These are phyloP conservation scores for Clarias magur DNA, from an alignment of 2,113 vertebrate species.

Conservation along the genomic window DNA sequence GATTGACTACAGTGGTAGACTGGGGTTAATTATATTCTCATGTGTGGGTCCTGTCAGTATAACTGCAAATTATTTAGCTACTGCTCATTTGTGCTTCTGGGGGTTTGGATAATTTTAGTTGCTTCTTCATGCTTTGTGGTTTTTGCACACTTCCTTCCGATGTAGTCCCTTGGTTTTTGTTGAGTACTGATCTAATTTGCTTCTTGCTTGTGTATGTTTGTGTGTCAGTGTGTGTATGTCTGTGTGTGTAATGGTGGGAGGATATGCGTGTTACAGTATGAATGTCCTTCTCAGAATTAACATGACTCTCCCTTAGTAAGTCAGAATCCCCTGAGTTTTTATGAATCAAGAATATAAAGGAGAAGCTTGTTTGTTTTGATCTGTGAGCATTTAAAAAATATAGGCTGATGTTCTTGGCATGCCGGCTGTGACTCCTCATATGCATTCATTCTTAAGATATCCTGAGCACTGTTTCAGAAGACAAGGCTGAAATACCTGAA, in stretches of 20 bases:
- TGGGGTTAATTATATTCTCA: neutral
- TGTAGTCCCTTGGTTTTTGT: slow-evolving; percentile 42
- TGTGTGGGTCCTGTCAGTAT: slow-evolving; percentile 1
- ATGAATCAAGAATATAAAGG: slow-evolving; percentile 3
- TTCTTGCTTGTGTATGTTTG: slow-evolving; percentile 23
- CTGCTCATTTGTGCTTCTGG: slow-evolving; percentile 23
- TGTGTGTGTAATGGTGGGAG: neutral
- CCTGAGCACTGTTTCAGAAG: neutral
- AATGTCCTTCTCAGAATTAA: slow-evolving; percentile 19
- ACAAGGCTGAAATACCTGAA: neutral
- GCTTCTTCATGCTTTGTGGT: slow-evolving; percentile 66
- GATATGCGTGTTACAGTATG: neutral
- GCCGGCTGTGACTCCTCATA: neutral
- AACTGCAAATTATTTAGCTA: neutral
- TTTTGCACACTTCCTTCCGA: slow-evolving; percentile 73
- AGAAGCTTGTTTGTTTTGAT: neutral
- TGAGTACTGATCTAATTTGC: slow-evolving; percentile 44
- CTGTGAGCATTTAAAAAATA: neutral
- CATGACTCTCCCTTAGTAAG: neutral
- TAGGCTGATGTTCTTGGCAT: neutral
- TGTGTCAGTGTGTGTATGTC: slow-evolving; percentile 13
- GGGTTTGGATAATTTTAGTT: slow-evolving; percentile 57
- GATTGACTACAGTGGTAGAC: neutral
- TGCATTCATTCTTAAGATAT: neutral
- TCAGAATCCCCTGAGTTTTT: neutral